A percentile compares a stretch with the other conserved stretches of the same genome.
These are phyloP conservation scores for Drosophila insularis DNA, from an alignment of 1,140 invertebrate species.

Conservation along the genomic window DNA sequence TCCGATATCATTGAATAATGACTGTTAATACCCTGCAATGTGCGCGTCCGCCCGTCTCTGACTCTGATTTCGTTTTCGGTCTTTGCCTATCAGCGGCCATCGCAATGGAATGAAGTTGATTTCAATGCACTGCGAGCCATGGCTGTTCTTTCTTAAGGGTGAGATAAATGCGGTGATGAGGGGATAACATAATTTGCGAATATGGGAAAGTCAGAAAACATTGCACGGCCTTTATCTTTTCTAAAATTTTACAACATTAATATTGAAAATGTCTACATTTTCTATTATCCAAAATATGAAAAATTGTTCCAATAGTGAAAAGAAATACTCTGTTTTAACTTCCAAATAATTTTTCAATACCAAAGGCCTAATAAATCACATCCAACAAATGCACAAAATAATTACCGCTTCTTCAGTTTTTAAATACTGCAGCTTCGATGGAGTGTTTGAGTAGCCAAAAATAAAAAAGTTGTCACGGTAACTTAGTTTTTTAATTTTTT, in stretches of 20 bases:
- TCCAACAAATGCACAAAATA: too few species aligned
- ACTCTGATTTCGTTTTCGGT: conserved; percentile 33
- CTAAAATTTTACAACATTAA: background rate
- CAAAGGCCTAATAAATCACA: too few species aligned
- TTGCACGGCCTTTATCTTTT: background rate
- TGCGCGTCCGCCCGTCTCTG: conserved; percentile 38
- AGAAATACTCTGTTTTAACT: too few species aligned
- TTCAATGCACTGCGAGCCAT: conserved; percentile 70
- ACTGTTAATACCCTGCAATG: conserved; percentile 82
- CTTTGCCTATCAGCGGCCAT: conserved; percentile 49
- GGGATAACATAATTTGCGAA: conserved; percentile 70
- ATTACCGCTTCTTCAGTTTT: too few species aligned
- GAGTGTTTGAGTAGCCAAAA: too few species aligned
- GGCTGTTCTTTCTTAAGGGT: conserved; percentile 29
- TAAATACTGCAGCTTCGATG: too few species aligned
- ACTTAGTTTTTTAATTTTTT: too few species aligned
- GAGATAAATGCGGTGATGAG: conserved; percentile 20
- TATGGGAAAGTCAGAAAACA: conserved; percentile 66
- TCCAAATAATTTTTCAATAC: too few species aligned
- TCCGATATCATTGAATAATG: conserved; percentile 82
- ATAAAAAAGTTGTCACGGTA: too few species aligned
- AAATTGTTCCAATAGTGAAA: too few species aligned
- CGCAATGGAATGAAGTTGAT: conserved; percentile 72
- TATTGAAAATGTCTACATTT: background rate
- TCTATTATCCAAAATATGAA: background rate